Evolutionary conservation across 1,140 invertebrate genomes (phyloP), one percentile per base, ranked within the genome.

Genomic region (Cherax destructor): DNA sequence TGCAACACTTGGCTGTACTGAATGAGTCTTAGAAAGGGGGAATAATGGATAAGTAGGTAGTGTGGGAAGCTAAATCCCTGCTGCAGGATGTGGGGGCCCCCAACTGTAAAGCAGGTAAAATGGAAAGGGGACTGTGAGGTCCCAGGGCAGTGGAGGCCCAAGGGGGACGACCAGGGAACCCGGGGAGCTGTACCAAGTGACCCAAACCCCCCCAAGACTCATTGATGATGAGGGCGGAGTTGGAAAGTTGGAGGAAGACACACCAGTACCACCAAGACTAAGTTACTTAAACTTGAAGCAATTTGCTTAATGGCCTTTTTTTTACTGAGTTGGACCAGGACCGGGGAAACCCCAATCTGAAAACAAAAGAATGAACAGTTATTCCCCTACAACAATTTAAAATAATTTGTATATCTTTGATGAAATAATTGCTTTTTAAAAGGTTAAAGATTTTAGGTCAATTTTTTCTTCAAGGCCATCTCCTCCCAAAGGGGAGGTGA

Each of bases 91-190:
- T n/a, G 94, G 4, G 96, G 96, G 93, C n/a, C 96, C 95, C 94
- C 97, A 96, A 0, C 96, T 96, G 94, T 97, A 97, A 6, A 96
- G 96, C 94, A 95, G 97, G 92, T 96, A 96, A 21, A 96, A 96
- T 7, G 95, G 96, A 59, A 16, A 50, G 92, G 84, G 30, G 88
- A 91, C 80, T 91, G 56, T 78, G 91, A 86, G 80, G 84, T 84
- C 89, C 79, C 52, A 91, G 92, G 93, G 93, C 49, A 96, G 96
- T 50, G 89, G 94, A 92, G 95, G 94, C 84, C 95, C 95, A 95
- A 80, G 76, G 24, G 92, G 94, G 77, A 97, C 95, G 0, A 97
- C 98, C 0, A 98, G 98, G 52, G 98, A 98, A 1, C 97, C 97
- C 61, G 97, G 97, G 9, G n/a, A n/a, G 94, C 96, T 21, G 96